Base-by-base conservation (phyloP, 2,113 vertebrate genomes). In the Notothenia coriiceps region DNA sequence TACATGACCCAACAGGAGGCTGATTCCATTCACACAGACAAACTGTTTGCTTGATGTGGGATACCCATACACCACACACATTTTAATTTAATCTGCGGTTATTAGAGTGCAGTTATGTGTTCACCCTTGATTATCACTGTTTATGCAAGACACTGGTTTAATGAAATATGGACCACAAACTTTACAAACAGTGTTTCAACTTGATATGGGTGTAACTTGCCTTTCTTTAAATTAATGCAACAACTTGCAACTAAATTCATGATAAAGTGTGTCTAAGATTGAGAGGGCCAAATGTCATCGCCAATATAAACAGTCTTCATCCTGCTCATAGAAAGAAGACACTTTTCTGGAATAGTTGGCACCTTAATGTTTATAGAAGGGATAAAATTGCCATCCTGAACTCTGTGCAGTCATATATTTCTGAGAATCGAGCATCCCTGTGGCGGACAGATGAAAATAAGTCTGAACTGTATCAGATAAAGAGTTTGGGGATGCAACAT, bases 381-480 rank as follows among this genome's bases (percentile, higher is more conserved):
- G 69, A 79, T 88, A 62, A 43, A 73, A 79, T 83, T 86, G 55
- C 80, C 78, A 78, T 60, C 63, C n/a, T 73, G 63, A 60, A 69
- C 18, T 70, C 22, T 68, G 22, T 46, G 52, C 56, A 79, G 18
- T 50, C 33, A 73, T 49, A 40, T 33, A 29, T 74, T 73, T 72
- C 33, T 14, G 22, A 77, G 35, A 25, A 15, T 20, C 6, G 22
- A 59, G 52, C 35, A 7, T 47, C 29, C 54, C 55, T 43, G 77
- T 33, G 60, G 13, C 1, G 22, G 14, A 17, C 9, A 0, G 46
- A 68, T 46, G 10, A 71, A 80, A 69, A 70, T 74, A 66, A 56
- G 29, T 17, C n/a, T 25, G 9, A 33, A 22, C 44, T 72, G 54
- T 64, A 18, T 66, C 35, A 56, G 35, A 84, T 74, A 40, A 77